phyloP scores from a whole-genome alignment of 2,113 vertebrate species.

The Crypturellus undulatus region DNA sequence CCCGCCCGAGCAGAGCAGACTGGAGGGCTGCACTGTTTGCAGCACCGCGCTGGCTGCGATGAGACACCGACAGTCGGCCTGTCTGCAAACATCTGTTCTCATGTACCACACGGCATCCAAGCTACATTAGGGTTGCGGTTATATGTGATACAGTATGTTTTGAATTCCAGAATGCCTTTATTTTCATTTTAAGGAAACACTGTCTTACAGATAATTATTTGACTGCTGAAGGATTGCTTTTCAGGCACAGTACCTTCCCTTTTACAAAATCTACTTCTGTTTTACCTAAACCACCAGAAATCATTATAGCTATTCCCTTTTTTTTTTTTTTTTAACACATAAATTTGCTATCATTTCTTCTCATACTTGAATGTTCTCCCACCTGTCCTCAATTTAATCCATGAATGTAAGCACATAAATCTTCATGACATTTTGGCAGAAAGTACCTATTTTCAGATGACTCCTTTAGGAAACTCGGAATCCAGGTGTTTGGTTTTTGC shows the following conservation, averaged over 20 bases:
- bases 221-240: conserved; percentile 73
- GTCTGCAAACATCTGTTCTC: background rate
- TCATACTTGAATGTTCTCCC: conserved; percentile 80
- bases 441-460: conserved; percentile 80
- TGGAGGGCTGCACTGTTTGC: background rate
- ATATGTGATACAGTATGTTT: background rate
- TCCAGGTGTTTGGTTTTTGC: conserved; percentile 84
- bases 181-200: conserved; percentile 55
- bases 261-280: conserved; percentile 48
- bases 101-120: rapidly evolving
- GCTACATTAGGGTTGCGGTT: background rate
- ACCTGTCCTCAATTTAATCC: conserved; percentile 87
- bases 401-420: conserved; percentile 84
- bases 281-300: conserved; percentile 76
- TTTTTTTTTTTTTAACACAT: background rate
- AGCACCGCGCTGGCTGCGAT: background rate
- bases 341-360: conserved; percentile 80
- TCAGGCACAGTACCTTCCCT: conserved; percentile 3
- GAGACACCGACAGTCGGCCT: background rate
- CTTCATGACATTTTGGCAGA: conserved; percentile 85
- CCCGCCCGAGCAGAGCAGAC: background rate
- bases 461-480: conserved; percentile 84
- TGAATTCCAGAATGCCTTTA: conserved; percentile 17
- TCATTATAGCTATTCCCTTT: conserved; percentile 54
- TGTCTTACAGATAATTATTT: conserved; percentile 71